Base-by-base conservation (phyloP, 2,888 invertebrate species). In the Troglohyphantes excavatus region DNA sequence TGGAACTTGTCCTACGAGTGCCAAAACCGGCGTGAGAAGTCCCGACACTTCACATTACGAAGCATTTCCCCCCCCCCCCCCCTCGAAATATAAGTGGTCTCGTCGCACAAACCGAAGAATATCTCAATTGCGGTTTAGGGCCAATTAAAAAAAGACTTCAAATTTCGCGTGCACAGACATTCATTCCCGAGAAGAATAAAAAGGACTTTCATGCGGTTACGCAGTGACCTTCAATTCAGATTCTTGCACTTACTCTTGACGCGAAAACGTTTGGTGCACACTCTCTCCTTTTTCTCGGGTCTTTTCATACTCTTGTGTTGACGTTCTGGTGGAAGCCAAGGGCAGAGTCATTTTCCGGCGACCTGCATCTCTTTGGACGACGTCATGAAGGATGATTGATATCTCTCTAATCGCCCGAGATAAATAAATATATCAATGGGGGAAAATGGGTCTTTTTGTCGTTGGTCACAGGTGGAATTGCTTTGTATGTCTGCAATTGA, bases 351-450 rank as follows among this genome's bases (percentile, higher is more conserved):
- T 75, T 75, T 75, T 61, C 21, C 13, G n/a, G 6, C 29, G 75
- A 61, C 29, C 33, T 61, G 29, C 21, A 75, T 75, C 61, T 61
- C 29, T 27, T 29, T 26, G 59, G 29, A n/a, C n/a, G n/a, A n/a
- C 59, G 75, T 75, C 75, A 29, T 11, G 33, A n/a, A 59, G 29
- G 9, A 59, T 75, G 75, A 75, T 75, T 29, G 75, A 75, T 75
- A 53, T 61, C 33, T 6, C 33, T 33, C 5, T 9, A 33, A 33
- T 33, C 33, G 9, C 9, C 5, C n/a, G 33, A 33, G 9, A 33
- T 33, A 33, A 9, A 33, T 33, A 9, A 33, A 33, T 9, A 33
- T 33, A 33, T 33, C 33, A 33, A 6, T 33, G 33, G 33, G 5
- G 9, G 9, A 33, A 9, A 9, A 33, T n/a, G n/a, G n/a, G n/a